phyloP scores from a whole-genome alignment of 2,113 vertebrate genomes.

The Argyrosomus japonicus region DNA sequence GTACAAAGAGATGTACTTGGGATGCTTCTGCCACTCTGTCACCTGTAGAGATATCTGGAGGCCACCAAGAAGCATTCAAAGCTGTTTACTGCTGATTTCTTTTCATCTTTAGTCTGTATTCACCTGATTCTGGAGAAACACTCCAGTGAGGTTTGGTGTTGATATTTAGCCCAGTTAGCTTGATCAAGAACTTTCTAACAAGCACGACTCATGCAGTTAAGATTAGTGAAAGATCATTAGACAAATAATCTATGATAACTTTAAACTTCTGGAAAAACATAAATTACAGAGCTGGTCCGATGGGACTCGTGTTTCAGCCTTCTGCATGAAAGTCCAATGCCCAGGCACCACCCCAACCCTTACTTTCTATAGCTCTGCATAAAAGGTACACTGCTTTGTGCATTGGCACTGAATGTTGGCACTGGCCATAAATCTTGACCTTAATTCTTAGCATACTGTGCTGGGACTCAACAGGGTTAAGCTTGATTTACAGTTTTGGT shows the following conservation, averaged over 20 bases:
- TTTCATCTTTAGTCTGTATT: neutral
- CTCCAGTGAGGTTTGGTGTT: neutral
- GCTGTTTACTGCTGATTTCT: neutral
- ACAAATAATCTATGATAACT: no score
- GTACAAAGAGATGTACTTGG: neutral
- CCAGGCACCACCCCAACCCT: neutral
- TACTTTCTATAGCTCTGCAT: neutral
- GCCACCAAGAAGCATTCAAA: neutral
- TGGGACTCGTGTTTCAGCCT: no score
- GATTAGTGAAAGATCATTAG: no score
- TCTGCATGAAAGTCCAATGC: neutral
- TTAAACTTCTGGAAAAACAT: neutral
- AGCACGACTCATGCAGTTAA: neutral
- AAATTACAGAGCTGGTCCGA: neutral
- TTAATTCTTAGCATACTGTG: neutral
- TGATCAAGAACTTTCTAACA: neutral
- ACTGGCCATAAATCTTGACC: neutral
- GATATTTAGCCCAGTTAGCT: neutral
- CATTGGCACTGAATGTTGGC: neutral
- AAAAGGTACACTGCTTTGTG: neutral
- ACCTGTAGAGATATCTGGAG: neutral
- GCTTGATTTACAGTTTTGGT: neutral
- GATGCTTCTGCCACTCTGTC: neutral
- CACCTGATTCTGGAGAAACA: neutral
- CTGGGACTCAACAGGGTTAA: neutral